phyloP scores from a whole-genome alignment of 2,888 invertebrate species.

The Pterostichus niger region DNA sequence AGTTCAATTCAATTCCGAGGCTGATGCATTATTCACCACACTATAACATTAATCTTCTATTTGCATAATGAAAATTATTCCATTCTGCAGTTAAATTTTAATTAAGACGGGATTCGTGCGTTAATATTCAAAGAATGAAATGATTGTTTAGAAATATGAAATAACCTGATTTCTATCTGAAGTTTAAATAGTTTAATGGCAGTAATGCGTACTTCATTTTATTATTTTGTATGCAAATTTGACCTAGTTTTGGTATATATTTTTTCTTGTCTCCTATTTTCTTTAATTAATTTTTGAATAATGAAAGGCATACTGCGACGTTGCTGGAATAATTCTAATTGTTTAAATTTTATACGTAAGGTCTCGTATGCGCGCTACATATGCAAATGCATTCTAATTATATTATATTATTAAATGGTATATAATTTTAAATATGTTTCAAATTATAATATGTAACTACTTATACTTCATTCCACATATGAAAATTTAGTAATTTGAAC shows the following conservation, averaged over 20 bases:
- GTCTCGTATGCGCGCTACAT: too few species aligned
- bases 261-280: slow-evolving; percentile 17
- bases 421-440: too few species aligned
- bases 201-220: background rate
- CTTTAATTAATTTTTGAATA: slow-evolving; percentile 38
- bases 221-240: slow-evolving; percentile 9
- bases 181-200: background rate
- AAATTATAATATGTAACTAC: too few species aligned
- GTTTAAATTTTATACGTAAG: background rate
- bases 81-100: slow-evolving; percentile 16
- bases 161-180: background rate
- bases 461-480: too few species aligned
- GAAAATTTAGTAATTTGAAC: too few species aligned
- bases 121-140: slow-evolving; percentile 23
- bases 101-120: background rate
- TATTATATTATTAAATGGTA: too few species aligned
- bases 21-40: slow-evolving; percentile 25
- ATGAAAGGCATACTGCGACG: background rate
- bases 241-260: background rate
- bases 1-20: slow-evolving; percentile 1
- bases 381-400: too few species aligned
- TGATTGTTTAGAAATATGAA: slow-evolving; percentile 29
- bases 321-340: background rate
- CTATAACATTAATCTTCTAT: slow-evolving; percentile 19
- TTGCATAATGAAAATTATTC: slow-evolving; percentile 29